phyloP scores from a whole-genome alignment of 2,888 invertebrate species.

The Torymus auratus region DNA sequence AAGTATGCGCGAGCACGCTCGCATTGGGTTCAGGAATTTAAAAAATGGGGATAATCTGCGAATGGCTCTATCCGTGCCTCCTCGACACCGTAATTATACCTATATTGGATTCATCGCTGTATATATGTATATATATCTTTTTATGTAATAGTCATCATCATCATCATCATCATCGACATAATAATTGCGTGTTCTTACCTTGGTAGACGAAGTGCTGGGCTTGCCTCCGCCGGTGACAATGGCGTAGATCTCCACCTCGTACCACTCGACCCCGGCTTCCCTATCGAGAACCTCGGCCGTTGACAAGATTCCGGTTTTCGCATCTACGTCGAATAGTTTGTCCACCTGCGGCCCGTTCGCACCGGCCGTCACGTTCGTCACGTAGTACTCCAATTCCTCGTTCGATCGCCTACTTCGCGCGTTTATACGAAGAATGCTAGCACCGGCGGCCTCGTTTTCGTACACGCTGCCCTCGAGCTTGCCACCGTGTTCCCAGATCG shows the following conservation, averaged over 20 bases:
- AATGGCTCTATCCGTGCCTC: neutral
- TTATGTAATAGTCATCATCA: too few species aligned
- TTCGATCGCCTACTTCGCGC: constrained; percentile 81
- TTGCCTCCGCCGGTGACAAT: constrained; percentile 84
- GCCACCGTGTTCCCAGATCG: constrained; percentile 78
- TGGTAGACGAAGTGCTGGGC: constrained; percentile 87
- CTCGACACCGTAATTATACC: too few species aligned
- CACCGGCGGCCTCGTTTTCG: constrained; percentile 93
- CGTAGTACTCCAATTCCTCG: constrained; percentile 90
- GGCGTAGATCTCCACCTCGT: constrained; percentile 91
- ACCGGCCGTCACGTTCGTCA: constrained; percentile 88
- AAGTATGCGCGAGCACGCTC: constrained; percentile 4
- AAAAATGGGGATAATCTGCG: neutral
- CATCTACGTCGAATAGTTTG: constrained; percentile 93
- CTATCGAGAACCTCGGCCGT: constrained; percentile 90
- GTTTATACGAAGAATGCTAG: constrained; percentile 88
- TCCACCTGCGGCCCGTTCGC: constrained; percentile 86
- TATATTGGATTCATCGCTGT: too few species aligned
- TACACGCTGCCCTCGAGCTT: constrained; percentile 87
- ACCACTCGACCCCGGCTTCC: constrained; percentile 88
- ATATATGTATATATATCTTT: too few species aligned
- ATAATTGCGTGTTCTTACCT: constrained; percentile 81
- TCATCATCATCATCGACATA: too few species aligned
- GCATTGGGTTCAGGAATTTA: neutral
- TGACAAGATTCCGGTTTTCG: constrained; percentile 90